Evolutionary conservation across 2,888 invertebrate genomes (phyloP).

Genomic region (Matsumyia berberina): DNA sequence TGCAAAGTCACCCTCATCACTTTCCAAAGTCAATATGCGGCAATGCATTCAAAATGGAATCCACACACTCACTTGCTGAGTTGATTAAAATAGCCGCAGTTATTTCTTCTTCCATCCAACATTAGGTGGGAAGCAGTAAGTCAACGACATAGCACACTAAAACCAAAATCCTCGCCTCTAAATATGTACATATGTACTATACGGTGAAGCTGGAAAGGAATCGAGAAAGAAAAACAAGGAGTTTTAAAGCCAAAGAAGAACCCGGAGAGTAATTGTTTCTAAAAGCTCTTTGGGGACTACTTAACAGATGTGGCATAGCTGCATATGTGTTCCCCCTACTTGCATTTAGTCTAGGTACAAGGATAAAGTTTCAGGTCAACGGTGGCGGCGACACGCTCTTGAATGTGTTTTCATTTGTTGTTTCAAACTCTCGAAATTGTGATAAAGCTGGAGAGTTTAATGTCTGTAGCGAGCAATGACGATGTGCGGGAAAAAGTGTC

Average conservation of each 20-base stretch:
- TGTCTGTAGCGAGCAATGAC: too few species aligned
- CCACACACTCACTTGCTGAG: constrained; percentile 49
- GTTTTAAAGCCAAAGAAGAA: constrained; percentile 13
- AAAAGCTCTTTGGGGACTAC: constrained; percentile 58
- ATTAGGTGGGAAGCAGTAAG: constrained; percentile 36
- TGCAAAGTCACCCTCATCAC: constrained; percentile 68
- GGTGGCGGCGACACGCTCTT: constrained; percentile 12
- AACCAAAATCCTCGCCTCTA: constrained; percentile 31
- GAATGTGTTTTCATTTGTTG: constrained; percentile 7
- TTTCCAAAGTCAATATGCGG: constrained; percentile 67
- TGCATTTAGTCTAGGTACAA: background rate
- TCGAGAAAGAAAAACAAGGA: constrained; percentile 26
- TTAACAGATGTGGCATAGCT: constrained; percentile 29
- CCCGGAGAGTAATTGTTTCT: constrained; percentile 64
- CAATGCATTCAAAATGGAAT: constrained; percentile 70
- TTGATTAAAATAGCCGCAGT: constrained; percentile 73
- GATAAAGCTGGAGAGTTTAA: background rate
- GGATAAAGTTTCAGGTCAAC: constrained; percentile 2
- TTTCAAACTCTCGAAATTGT: background rate
- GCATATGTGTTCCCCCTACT: background rate
- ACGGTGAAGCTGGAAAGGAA: background rate
- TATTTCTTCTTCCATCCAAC: constrained; percentile 34
- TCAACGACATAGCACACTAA: constrained; percentile 59
- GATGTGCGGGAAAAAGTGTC: too few species aligned
- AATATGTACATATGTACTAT: too few species aligned